Base-by-base conservation (phyloP, 2,797 vertebrate species). In the Sebastes ruberrimus region DNA sequence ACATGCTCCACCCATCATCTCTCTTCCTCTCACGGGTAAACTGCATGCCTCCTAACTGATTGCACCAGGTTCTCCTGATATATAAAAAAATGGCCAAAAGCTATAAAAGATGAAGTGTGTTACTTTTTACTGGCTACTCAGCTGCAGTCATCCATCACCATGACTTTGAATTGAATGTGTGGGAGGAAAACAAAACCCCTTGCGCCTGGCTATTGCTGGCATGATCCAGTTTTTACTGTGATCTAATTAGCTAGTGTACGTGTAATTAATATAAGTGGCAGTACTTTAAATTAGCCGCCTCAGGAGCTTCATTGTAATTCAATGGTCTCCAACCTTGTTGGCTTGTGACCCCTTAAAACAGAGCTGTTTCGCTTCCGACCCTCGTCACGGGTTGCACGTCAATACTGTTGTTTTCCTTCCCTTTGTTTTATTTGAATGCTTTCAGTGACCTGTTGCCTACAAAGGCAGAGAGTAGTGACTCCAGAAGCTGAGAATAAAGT, bases 71-170 rank as follows among this genome's bases (percentile, higher is more conserved):
- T 74, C 20, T 65, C 22, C 27, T 66, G 42, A 30, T 69, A 23
- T 22, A 35, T 33, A 23, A 11, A 27, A 71, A 42, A 33, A 71
- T 5, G 27, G 30, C 49, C n/a, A 49, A 42, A 61, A 68, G 65
- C 73, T 70, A 3, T 60, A 38, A 65, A 67, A 27, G 16, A 67
- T 72, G 16, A 67, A 74, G 62, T 68, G 33, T 59, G 55, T 27
- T 53, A 27, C 22, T 71, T 79, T 71, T 66, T 16, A 52, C 53
- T 18, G 55, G 64, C 71, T 16, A 5, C 38, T 69, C 32, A 52
- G 38, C 46, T 62, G 25, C 71, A n/a, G 18, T 67, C 74, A 81
- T 83, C 73, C 38, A 68, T 83, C 59, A 72, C 5, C 32, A 20
- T 35, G 46, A 78, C 33, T 63, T 53, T 55, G 35, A 75, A 73